Conservation (phyloP, 1,140 invertebrate species). For the Ceratina australensis region DNA sequence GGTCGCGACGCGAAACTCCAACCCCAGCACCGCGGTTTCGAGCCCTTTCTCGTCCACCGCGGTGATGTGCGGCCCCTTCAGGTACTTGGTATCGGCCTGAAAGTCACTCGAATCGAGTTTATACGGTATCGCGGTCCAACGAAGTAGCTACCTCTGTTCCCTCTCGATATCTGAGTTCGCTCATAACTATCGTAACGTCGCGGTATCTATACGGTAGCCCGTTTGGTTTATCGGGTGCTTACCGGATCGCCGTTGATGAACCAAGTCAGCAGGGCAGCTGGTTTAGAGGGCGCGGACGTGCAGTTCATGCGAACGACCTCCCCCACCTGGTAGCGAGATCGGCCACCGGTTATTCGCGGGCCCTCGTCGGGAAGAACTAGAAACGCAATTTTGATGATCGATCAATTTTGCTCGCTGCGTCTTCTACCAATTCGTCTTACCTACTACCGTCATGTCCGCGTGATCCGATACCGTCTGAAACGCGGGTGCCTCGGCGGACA, state of each 20-base stretch:
- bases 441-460: slow-evolving; percentile 87
- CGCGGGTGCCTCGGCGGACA: slow-evolving; percentile 91
- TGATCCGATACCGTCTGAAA: slow-evolving; percentile 89
- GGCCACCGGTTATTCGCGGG: slow-evolving; percentile 90
- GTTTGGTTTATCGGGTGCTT: slow-evolving; percentile 69
- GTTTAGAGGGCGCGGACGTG: slow-evolving; percentile 89
- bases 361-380: slow-evolving; percentile 89
- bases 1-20: slow-evolving; percentile 86
- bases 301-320: slow-evolving; percentile 91
- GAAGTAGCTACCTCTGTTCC: no score
- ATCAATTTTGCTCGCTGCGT: background rate
- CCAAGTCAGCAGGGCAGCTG: slow-evolving; percentile 91
- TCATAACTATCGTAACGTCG: no score
- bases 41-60: slow-evolving; percentile 79
- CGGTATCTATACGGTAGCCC: background rate
- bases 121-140: background rate
- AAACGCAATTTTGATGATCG: slow-evolving; percentile 21
- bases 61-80: slow-evolving; percentile 75
- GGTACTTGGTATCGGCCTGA: slow-evolving; percentile 80
- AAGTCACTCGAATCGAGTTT: slow-evolving; percentile 11
- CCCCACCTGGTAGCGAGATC: slow-evolving; percentile 89
- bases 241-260: slow-evolving; percentile 93
- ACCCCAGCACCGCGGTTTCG: slow-evolving; percentile 85
- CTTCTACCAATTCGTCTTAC: slow-evolving; percentile 79
- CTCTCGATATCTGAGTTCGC: no score